phyloP scores from a whole-genome alignment of 2,113 vertebrate species.

The Cottus gobio region DNA sequence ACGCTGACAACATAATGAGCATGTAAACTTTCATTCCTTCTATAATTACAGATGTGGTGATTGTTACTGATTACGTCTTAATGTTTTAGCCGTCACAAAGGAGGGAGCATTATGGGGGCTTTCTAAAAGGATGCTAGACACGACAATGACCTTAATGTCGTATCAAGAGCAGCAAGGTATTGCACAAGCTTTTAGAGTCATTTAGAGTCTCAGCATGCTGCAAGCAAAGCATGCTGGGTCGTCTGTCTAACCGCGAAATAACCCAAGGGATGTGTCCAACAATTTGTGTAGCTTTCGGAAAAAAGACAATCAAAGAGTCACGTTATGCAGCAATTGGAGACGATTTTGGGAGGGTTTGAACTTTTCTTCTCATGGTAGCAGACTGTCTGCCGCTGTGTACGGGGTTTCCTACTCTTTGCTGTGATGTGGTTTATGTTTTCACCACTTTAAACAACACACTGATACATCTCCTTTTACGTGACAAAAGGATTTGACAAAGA shows the following conservation, averaged over 20 bases:
- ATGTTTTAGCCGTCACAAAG: conserved; percentile 36
- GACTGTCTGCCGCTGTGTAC: conserved; percentile 52
- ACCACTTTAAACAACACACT: conserved; percentile 37
- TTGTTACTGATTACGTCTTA: conserved; percentile 56
- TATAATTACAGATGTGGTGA: conserved; percentile 58
- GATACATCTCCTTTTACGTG: background rate
- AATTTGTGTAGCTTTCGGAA: background rate
- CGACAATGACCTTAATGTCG: background rate
- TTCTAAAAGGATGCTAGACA: conserved; percentile 1
- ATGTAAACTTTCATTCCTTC: conserved; percentile 61
- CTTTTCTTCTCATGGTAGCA: background rate
- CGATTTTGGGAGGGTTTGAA: background rate
- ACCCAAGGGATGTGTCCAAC: background rate
- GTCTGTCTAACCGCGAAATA: background rate
- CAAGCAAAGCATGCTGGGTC: background rate
- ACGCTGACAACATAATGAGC: conserved; percentile 65
- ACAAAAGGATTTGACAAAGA: background rate
- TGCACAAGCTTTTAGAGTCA: no score
- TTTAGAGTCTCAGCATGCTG: background rate
- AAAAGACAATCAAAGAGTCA: background rate
- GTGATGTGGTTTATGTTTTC: conserved; percentile 67
- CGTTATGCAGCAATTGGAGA: background rate
- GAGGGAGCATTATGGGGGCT: background rate
- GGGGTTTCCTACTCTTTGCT: conserved; percentile 50
- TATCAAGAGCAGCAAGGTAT: background rate